phyloP scores from a whole-genome alignment of 2,797 vertebrate genomes.

The Borostomias antarcticus region DNA sequence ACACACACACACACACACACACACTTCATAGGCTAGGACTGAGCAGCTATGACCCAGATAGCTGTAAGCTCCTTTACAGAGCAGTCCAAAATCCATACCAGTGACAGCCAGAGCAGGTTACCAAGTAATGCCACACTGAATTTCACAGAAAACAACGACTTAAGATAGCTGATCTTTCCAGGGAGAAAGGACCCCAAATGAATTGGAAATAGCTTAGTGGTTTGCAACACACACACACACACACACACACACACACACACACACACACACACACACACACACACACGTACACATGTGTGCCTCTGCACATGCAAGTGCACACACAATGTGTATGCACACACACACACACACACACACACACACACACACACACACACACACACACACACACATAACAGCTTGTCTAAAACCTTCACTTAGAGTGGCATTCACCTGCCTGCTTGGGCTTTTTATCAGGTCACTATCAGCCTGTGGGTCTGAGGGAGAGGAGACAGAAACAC shows the following conservation, averaged over 20 bases:
- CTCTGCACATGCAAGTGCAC: background rate
- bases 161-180: conserved; percentile 27
- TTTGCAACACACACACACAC: background rate
- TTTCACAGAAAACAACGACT: conserved; percentile 24
- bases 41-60: conserved; percentile 61
- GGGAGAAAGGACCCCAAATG: conserved; percentile 44
- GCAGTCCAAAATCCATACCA: conserved; percentile 45
- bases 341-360: background rate
- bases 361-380: background rate
- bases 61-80: conserved; percentile 64
- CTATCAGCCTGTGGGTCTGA: background rate
- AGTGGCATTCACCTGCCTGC: background rate
- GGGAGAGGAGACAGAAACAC: background rate
- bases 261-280: background rate
- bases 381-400: too few relatives aligned
- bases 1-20: conserved; percentile 2
- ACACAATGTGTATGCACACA: background rate
- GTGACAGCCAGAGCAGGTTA: conserved; percentile 44
- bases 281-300: conserved; percentile 1
- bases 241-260: background rate
- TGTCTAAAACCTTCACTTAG: too few relatives aligned
- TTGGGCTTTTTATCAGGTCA: background rate
- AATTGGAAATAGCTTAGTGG: background rate
- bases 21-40: conserved; percentile 19
- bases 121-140: conserved; percentile 31